Conservation (phyloP, 2,113 vertebrate species). For the Eptesicus fuscus region DNA sequence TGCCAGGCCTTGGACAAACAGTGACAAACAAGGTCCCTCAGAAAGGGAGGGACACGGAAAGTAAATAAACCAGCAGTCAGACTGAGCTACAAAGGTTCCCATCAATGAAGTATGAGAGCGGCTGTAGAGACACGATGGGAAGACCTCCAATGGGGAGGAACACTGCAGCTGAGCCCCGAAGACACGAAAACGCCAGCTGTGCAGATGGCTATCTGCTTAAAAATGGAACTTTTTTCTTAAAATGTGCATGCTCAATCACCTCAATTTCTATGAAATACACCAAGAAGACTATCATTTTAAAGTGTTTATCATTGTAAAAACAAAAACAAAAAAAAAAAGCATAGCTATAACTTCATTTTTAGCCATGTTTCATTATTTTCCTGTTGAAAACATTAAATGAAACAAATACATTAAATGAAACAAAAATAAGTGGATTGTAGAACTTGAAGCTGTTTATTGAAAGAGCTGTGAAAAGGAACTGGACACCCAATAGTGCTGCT, state of each 20-base stretch:
- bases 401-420: not conserved
- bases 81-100: not conserved
- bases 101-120: not conserved
- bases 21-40: not conserved
- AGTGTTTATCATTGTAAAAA: not conserved
- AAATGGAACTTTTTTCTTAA: not conserved
- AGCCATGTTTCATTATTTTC: constrained; percentile 7
- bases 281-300: not conserved
- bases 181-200: not conserved
- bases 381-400: not conserved
- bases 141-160: not conserved
- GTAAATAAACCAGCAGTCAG: not conserved
- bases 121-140: not conserved
- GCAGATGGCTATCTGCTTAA: not conserved
- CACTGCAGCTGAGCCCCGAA: not conserved
- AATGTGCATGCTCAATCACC: not conserved
- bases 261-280: not conserved
- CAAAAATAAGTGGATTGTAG: not conserved
- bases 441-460: not conserved
- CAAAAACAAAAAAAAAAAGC: too few species aligned
- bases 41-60: not conserved
- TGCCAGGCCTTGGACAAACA: not conserved
- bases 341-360: not conserved
- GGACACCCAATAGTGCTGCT: too few species aligned
- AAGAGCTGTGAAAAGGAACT: not conserved